Conservation (phyloP, 37 sponge, comb jelly and placozoan species). For the Cliona cf. orientalis region DNA sequence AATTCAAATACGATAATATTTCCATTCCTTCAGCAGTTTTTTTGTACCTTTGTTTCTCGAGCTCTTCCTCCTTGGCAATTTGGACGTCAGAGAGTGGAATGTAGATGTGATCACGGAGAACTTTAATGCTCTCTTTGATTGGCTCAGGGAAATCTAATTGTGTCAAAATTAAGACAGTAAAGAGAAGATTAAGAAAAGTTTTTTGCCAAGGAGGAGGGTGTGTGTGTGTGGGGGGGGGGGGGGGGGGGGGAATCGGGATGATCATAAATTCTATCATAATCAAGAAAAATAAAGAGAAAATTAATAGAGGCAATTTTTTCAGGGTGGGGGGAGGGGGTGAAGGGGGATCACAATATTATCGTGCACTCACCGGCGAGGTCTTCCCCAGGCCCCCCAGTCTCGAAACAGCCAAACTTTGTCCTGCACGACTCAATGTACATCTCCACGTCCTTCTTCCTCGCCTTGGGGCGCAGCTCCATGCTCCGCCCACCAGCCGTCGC, state of each 20-base stretch:
- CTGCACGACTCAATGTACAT: conserved; percentile 68
- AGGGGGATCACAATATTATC: too few species aligned
- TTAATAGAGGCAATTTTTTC: too few species aligned
- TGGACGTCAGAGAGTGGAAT: conserved; percentile 82
- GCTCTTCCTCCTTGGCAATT: conserved; percentile 65
- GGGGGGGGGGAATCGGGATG: too few species aligned
- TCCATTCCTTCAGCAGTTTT: neutral
- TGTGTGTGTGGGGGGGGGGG: too few species aligned
- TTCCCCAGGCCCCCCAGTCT: conserved; percentile 12
- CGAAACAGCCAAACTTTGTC: conserved; percentile 79
- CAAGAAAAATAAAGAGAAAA: too few species aligned
- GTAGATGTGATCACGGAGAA: conserved; percentile 81
- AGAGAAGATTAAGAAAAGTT: too few species aligned
- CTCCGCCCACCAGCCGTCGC: conserved; percentile 9
- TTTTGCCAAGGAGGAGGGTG: too few species aligned
- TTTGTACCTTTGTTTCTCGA: conserved; percentile 18
- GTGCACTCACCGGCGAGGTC: conserved; percentile 38
- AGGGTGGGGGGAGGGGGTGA: too few species aligned
- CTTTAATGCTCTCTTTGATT: conserved; percentile 81
- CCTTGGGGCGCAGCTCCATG: conserved; percentile 75
- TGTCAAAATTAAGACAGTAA: too few species aligned
- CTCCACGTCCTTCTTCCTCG: conserved; percentile 75
- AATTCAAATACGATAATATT: neutral
- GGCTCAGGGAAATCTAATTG: conserved; percentile 67
- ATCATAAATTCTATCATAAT: too few species aligned